A percentile compares a stretch with the other conserved stretches of the same genome.
Evolutionary conservation across 2,113 vertebrate genomes (phyloP).

Genomic region (Thermophis baileyi): DNA sequence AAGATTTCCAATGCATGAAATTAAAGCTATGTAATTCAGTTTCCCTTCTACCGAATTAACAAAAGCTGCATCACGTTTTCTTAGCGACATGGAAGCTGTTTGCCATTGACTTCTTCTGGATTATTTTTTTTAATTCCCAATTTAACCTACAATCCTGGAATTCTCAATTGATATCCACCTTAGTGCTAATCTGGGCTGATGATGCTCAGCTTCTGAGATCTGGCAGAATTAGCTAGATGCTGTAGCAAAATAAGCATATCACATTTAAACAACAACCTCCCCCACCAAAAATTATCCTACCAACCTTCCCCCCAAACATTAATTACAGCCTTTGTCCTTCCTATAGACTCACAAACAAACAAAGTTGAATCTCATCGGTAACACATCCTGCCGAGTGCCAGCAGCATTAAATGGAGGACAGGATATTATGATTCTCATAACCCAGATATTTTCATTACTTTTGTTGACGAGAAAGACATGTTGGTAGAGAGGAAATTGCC

Average conservation of each 20-base stretch:
- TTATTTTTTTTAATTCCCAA: neutral
- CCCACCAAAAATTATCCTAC: neutral
- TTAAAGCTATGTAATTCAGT: constrained; percentile 37
- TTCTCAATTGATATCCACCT: neutral
- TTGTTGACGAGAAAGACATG: neutral
- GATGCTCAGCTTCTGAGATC: neutral
- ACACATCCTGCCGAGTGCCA: neutral
- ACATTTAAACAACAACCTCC: neutral
- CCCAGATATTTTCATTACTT: neutral
- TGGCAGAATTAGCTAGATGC: neutral
- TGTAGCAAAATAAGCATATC: neutral
- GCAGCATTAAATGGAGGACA: neutral
- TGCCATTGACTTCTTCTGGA: neutral
- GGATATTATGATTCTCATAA: neutral
- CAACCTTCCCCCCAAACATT: neutral
- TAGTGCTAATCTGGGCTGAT: neutral
- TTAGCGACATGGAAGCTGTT: neutral
- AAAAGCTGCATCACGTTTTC: neutral
- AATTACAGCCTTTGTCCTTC: neutral
- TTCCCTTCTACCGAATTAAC: neutral
- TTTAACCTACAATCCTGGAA: neutral
- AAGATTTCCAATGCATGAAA: constrained; percentile 6
- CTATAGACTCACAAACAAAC: neutral
- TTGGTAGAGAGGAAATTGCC: neutral
- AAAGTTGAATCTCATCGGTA: neutral